Percentiles rank a stretch among this genome's conserved stretches.
phyloP scores from a whole-genome alignment of 2,888 invertebrate species.

The Nebria brevicollis region DNA sequence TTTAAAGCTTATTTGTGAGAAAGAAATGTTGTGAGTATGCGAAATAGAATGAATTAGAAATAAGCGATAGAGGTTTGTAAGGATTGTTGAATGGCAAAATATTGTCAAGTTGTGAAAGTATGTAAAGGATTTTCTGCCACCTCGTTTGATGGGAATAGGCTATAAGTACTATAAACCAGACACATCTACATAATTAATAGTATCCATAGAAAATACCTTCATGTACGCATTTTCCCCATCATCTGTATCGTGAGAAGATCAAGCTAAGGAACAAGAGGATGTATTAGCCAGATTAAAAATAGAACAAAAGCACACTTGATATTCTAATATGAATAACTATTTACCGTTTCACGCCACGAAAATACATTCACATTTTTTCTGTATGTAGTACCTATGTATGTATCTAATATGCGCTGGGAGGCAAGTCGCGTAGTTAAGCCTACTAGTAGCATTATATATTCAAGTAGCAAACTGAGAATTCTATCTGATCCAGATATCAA shows the following conservation, averaged over 20 bases:
- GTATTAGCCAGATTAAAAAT: neutral
- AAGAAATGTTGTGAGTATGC: no score
- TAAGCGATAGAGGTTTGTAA: no score
- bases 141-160: no score
- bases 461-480: neutral
- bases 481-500: neutral
- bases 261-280: neutral
- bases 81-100: no score
- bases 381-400: neutral
- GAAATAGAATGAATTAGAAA: no score
- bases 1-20: no score
- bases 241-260: neutral
- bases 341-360: neutral
- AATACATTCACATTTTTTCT: neutral
- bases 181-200: neutral
- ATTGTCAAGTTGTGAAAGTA: no score
- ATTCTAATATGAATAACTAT: constrained; percentile 1
- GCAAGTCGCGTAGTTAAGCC: neutral
- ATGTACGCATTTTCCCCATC: neutral
- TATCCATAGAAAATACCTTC: neutral
- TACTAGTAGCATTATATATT: neutral
- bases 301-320: neutral
- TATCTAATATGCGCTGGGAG: neutral
- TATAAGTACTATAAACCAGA: neutral
- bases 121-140: no score